Conservation (phyloP, 2,113 vertebrate genomes). For the Grantiella picta region DNA sequence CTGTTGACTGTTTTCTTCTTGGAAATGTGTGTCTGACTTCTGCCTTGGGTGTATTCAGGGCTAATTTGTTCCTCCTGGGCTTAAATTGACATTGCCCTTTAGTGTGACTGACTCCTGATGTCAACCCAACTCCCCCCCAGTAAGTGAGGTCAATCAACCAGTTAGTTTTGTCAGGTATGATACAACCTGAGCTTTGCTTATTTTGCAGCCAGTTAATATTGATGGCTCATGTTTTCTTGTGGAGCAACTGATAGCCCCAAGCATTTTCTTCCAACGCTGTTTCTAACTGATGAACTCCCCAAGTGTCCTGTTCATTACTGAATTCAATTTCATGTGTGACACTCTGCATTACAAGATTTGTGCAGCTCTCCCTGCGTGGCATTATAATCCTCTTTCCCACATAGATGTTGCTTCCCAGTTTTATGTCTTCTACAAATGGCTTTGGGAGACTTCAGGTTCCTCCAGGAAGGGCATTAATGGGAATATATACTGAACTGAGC, state of each 20-base stretch:
- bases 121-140: neutral
- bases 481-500: neutral
- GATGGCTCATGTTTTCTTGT: neutral
- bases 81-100: neutral
- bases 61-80: neutral
- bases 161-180: neutral
- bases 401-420: neutral
- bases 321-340: slow-evolving; percentile 15
- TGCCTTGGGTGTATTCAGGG: neutral
- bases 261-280: accelerated
- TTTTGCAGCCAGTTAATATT: neutral
- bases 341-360: slow-evolving; percentile 11
- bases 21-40: neutral
- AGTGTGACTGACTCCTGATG: neutral
- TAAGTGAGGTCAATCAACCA: neutral
- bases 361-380: neutral
- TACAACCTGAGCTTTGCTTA: neutral
- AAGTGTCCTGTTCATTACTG: neutral
- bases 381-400: neutral
- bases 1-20: neutral
- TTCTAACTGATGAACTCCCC: neutral
- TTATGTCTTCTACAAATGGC: neutral
- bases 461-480: neutral
- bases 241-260: neutral
- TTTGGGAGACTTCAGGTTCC: neutral